Evolutionary conservation across 2,797 vertebrate species (phyloP), one percentile per base, ranked within the genome.

Genomic region (Melanotaenia pygmaea): DNA sequence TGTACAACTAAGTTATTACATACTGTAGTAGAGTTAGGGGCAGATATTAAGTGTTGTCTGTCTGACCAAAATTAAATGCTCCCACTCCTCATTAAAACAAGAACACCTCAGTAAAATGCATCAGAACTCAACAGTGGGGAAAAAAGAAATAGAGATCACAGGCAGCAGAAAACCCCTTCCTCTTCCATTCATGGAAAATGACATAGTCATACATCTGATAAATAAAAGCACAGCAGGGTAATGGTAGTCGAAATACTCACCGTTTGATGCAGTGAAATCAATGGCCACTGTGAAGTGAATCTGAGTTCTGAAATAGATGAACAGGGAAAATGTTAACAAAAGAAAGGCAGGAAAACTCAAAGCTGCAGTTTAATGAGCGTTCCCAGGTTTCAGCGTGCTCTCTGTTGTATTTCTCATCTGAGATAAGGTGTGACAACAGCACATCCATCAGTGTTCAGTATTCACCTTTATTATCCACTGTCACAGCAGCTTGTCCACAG

Each of bases 271-370:
- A 0, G 97, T 99, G 92, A 99, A 99, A 93, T 99, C 97, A n/a
- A 99, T 99, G 91, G 97, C 97, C 92, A 99, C 97, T 0, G 97
- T 99, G 95, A 99, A 99, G 94, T 97, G 97, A 93, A 99, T 97
- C 92, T 99, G 97, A 66, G 96, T 98, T 87, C 97, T 98, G 85
- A 83, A 92, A 93, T 71, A 90, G 60, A 90, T 79, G 54, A 81
- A 88, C 10, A 76, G 58, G 53, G 51, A 56, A 77, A 50, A 84
- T 61, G 82, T 86, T 89, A 86, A 75, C 67, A 84, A 83, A 81
- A 79, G 45, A 50, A 13, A 83, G 67, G 38, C 60, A 80, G 72
- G 64, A 77, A 76, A 81, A 74, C 53, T 64, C 62, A 43, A 68
- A 22, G 60, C 38, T 70, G 80, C 54, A 68, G 60, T 78, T 82